Evolutionary conservation across 2,888 invertebrate species (phyloP).

Genomic region (Auanema freiburgensis): DNA sequence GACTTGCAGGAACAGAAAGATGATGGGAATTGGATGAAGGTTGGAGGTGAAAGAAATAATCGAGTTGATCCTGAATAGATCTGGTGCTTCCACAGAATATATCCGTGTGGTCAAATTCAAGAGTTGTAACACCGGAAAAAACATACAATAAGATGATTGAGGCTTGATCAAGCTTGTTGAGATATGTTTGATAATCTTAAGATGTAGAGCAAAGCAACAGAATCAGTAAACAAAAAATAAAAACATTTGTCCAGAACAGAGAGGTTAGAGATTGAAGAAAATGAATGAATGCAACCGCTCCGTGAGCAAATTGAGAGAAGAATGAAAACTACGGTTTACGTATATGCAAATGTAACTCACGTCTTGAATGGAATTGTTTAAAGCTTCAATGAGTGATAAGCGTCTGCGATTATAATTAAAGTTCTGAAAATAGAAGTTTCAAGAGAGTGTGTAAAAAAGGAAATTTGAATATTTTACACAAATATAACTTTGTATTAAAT

Average conservation of each 20-base stretch:
- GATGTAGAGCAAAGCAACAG: background rate
- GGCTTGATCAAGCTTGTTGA: no score
- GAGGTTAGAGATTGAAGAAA: background rate
- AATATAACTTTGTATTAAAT: no score
- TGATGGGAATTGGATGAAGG: no score
- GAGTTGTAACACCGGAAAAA: no score
- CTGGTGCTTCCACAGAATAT: no score
- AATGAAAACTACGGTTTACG: background rate
- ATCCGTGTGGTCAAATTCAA: no score
- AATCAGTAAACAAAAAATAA: background rate
- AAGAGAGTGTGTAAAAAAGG: no score
- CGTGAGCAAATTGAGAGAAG: background rate
- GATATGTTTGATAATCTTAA: background rate
- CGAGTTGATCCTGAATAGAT: no score
- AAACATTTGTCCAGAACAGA: background rate
- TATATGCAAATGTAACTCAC: slow-evolving; percentile 7
- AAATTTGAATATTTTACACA: no score
- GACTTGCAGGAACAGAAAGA: no score
- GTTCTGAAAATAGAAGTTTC: slow-evolving; percentile 12
- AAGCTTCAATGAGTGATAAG: slow-evolving; percentile 25
- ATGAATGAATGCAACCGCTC: background rate
- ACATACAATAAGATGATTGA: no score
- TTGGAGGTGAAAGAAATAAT: no score
- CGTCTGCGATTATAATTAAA: slow-evolving; percentile 13
- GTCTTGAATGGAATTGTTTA: slow-evolving; percentile 31